Percentiles rank a stretch among this genome's conserved stretches.
phyloP scores from a whole-genome alignment of 1,140 invertebrate genomes.

The Leptinotarsa lineolata region DNA sequence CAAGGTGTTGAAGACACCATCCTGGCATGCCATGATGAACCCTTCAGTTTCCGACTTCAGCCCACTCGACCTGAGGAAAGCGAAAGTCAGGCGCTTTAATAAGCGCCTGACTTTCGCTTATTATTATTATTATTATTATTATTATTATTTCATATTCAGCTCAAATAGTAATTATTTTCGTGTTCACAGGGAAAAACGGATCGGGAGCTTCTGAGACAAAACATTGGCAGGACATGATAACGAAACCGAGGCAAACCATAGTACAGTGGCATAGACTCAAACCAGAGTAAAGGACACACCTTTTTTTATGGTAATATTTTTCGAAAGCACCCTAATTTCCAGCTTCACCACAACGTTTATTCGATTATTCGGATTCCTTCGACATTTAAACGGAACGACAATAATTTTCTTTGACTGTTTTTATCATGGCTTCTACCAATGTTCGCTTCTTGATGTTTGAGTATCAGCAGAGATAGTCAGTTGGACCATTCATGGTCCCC shows the following conservation, averaged over 20 bases:
- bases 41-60: no score
- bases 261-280: constrained; percentile 91
- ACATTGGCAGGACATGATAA: constrained; percentile 96
- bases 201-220: constrained; percentile 90
- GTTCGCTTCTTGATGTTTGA: no score
- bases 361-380: constrained; percentile 1
- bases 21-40: no score
- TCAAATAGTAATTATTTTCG: neutral
- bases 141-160: no score
- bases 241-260: constrained; percentile 89
- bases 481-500: no score
- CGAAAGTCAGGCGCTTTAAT: no score
- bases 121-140: no score
- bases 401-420: constrained; percentile 14
- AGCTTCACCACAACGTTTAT: neutral
- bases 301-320: constrained; percentile 10
- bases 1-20: no score
- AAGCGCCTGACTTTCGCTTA: no score
- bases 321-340: constrained; percentile 28
- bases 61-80: no score
- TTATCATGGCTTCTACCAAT: no score
- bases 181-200: constrained; percentile 81
- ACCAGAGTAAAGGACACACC: constrained; percentile 68
- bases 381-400: constrained; percentile 24
- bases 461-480: no score